Conservation (phyloP, 2,888 invertebrate species). For the Diplolepis rosae region DNA sequence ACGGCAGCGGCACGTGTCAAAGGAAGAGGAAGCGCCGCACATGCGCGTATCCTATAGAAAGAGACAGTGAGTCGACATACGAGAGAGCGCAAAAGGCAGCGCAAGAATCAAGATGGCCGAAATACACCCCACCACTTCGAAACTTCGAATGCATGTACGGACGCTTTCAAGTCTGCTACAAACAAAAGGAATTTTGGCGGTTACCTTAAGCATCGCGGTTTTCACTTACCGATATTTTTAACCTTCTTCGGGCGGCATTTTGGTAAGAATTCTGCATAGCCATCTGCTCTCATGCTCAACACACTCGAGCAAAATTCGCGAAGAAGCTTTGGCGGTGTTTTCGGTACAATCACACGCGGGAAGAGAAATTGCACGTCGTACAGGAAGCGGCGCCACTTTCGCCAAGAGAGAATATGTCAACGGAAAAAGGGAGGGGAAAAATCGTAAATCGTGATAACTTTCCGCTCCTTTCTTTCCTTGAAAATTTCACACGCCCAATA, state of each 20-base stretch:
- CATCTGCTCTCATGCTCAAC: slow-evolving; percentile 48
- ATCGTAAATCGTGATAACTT: slow-evolving; percentile 40
- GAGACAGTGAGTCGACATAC: neutral
- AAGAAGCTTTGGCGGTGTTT: slow-evolving; percentile 1
- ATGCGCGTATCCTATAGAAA: slow-evolving; percentile 47
- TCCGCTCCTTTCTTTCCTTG: slow-evolving; percentile 41
- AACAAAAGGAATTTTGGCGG: slow-evolving; percentile 33
- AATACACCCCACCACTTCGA: slow-evolving; percentile 44
- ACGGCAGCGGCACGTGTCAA: slow-evolving; percentile 65
- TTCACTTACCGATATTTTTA: slow-evolving; percentile 52
- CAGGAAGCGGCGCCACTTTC: slow-evolving; percentile 42
- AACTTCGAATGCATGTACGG: slow-evolving; percentile 30
- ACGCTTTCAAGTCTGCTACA: slow-evolving; percentile 30
- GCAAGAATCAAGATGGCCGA: slow-evolving; percentile 59
- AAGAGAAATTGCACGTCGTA: neutral
- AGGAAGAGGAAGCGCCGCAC: slow-evolving; percentile 54
- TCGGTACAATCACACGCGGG: slow-evolving; percentile 17
- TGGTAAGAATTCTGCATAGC: slow-evolving; percentile 20
- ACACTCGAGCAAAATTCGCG: slow-evolving; percentile 25
- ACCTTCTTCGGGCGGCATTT: slow-evolving; percentile 1
- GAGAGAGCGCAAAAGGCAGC: neutral
- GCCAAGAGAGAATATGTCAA: slow-evolving; percentile 38
- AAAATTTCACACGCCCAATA: slow-evolving; percentile 49
- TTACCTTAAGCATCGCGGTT: slow-evolving; percentile 44
- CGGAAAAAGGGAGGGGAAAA: slow-evolving; percentile 26